Evolutionary conservation across 2,888 invertebrate genomes (phyloP), one percentile per base, ranked within the genome.

Genomic region (Tipula confusa): DNA sequence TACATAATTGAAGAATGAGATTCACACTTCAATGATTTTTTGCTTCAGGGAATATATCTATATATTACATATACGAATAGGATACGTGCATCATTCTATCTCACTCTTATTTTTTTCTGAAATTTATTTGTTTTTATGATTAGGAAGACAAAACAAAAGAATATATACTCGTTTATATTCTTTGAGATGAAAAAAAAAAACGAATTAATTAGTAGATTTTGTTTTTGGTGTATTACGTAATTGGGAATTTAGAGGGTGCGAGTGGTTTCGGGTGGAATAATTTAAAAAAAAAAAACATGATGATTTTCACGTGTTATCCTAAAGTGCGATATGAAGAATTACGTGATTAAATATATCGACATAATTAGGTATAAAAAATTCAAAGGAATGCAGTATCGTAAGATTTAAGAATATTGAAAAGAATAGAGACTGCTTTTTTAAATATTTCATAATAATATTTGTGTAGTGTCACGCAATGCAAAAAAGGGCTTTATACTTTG

Each of bases 141-240:
- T 64, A 64, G 24, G 64, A 64, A 64, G 64, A 64, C 64, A 64
- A 64, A 64, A 64, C 64, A 64, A 64, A 64, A 64, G 64, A 64
- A 64, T 64, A 64, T 38, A 38, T 38, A 13, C 13, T 38, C 13
- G 7, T 31, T 5, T 31, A 43, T 43, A 43, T 13, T 7, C 24
- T 64, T 64, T 18, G 24, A 64, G 64, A 64, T 43, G 43, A 43
- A 48, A 48, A 38, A 64, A 64, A 24, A 64, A 24, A 18, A 18
- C 64, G 64, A 64, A 64, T 64, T 64, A 64, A 64, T 64, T 64
- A 64, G 64, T 64, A 64, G 64, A 64, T 64, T 64, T 64, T 64
- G 64, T 64, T 64, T 1, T 64, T 24, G 64, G 64, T 64, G 64
- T 9, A 64, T 48, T 48, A 48, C 48, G 48, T 48, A 64, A 64